Conservation (phyloP, 2,797 vertebrate genomes). For the Lacerta agilis region DNA sequence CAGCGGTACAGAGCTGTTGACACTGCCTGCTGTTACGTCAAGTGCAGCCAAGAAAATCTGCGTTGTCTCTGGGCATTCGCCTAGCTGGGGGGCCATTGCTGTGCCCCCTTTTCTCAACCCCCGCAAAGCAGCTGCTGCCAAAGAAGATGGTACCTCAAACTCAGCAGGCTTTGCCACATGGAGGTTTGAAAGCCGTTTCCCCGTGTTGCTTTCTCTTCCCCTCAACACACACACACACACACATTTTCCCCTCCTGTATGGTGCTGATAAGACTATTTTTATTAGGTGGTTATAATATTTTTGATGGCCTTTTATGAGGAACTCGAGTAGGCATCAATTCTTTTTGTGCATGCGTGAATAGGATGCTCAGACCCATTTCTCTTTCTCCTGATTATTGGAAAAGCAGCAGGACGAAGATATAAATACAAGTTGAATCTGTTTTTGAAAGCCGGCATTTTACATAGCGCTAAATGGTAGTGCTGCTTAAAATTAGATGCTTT, state of each 20-base stretch:
- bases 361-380: conserved; percentile 50
- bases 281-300: conserved; percentile 51
- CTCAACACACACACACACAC: too few relatives aligned
- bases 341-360: conserved; percentile 42
- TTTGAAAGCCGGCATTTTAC: conserved; percentile 66
- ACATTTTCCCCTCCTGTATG: conserved; percentile 20
- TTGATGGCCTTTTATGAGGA: conserved; percentile 49
- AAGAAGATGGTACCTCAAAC: conserved; percentile 40
- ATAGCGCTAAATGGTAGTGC: conserved; percentile 72
- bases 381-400: conserved; percentile 64
- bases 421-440: conserved; percentile 64
- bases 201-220: background rate
- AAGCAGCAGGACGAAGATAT: conserved; percentile 56
- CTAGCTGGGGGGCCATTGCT: background rate
- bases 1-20: background rate
- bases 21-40: conserved; percentile 20
- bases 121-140: conserved; percentile 26
- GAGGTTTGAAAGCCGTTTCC: conserved; percentile 49
- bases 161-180: background rate
- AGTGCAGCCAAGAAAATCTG: conserved; percentile 11
- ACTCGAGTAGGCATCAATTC: conserved; percentile 56
- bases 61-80: conserved; percentile 13
- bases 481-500: conserved; percentile 75
- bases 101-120: conserved; percentile 27
- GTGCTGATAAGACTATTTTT: conserved; percentile 4